phyloP scores from a whole-genome alignment of 2,113 vertebrate genomes.

The Epinephelus lanceolatus region DNA sequence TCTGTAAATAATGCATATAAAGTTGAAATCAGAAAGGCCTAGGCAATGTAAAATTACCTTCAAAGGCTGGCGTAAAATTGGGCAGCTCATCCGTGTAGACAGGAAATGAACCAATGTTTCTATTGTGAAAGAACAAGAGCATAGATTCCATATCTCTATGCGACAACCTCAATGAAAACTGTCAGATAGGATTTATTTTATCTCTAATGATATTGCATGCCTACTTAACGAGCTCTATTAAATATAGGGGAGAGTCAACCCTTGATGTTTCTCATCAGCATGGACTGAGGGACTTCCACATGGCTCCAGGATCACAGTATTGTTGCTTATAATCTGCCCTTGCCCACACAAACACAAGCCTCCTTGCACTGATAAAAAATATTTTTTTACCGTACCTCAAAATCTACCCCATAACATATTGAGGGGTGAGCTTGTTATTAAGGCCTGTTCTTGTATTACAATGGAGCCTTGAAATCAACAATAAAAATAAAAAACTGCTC shows the following conservation, averaged over 20 bases:
- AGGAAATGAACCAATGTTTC: constrained; percentile 91
- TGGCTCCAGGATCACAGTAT: constrained; percentile 2
- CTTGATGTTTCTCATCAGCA: constrained; percentile 37
- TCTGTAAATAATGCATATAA: constrained; percentile 87
- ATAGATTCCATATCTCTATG: constrained; percentile 52
- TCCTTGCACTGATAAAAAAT: background rate
- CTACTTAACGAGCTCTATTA: constrained; percentile 55
- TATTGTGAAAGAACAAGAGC: constrained; percentile 65
- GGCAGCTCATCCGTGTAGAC: constrained; percentile 85
- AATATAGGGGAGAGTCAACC: constrained; percentile 26
- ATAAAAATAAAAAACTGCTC: background rate
- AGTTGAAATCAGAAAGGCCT: constrained; percentile 85
- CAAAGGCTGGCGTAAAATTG: constrained; percentile 92
- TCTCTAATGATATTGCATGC: constrained; percentile 46
- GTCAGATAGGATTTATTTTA: constrained; percentile 64
- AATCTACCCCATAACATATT: background rate
- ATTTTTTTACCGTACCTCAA: background rate
- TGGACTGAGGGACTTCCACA: constrained; percentile 22
- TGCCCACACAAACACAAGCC: background rate
- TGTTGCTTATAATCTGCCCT: constrained; percentile 6
- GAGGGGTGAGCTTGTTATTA: background rate
- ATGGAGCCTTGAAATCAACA: background rate
- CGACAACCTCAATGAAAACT: constrained; percentile 49
- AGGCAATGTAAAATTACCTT: constrained; percentile 86
- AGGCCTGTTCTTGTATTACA: background rate